Evolutionary conservation across 92 coral and sea anemone species (phyloP), one percentile per base, ranked within the genome.

Genomic region (Meandrina meandrites): DNA sequence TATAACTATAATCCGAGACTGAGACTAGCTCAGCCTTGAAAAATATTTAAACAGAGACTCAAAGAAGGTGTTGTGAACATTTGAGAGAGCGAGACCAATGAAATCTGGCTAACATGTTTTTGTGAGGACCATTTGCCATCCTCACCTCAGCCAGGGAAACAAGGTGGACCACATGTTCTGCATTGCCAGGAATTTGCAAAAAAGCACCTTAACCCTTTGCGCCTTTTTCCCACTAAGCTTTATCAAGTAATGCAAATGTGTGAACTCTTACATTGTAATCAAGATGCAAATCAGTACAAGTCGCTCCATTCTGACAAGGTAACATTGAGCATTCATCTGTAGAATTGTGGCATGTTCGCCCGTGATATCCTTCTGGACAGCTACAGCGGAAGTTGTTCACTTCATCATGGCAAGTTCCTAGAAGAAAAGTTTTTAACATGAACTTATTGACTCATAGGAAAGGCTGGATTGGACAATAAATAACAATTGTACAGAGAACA

Each of bases 331-430:
- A 94, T 75, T 94, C 98, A 80, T 94, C 67, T 5, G 98, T 90
- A 45, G 96, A 86, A 80, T 87, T 94, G 22, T 58, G 40, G 51
- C 98, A 94, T 15, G 94, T 93, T 76, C 89, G 93, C 57, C 98
- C 96, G 70, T 72, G 86, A 47, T 86, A 94, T 35, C 98, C 98
- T 19, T 56, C n/a, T 13, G 88, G 76, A 31, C 98, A 94, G 28
- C 68, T 81, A n/a, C 98, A 94, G 58, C 76, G 91, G 62, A 79
- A 94, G 85, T 94, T 93, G 85, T 94, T 94, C 56, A 94, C 94
- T 48, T 89, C 89, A 81, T 94, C 98, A 77, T 75, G 81, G 76
- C 98, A 94, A 36, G 89, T 91, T 1, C 96, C 98, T 94, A 75
- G 36, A 34, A 45, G 31, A 90, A 77, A 64, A 76, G 28, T 40